These are phyloP conservation scores for Megaustenia siamemsis DNA, from an alignment of 2,888 invertebrate species.

Conservation along the genomic window DNA sequence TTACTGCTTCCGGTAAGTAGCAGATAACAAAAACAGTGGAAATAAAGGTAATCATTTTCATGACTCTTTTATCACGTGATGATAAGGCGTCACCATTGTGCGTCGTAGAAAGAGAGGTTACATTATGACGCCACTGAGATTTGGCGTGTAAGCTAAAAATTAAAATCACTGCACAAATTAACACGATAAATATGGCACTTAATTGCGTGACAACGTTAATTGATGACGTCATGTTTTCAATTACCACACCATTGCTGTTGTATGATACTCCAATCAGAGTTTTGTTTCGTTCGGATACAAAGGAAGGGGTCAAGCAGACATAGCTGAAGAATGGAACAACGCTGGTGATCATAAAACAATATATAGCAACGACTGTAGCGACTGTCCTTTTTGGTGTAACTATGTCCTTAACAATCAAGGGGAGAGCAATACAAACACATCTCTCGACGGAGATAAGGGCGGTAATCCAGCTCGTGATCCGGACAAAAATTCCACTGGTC, in stretches of 20 bases:
- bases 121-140: constrained; percentile 7
- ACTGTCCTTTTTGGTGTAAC: too few relatives aligned
- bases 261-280: not conserved
- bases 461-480: too few relatives aligned
- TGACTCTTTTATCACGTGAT: not conserved
- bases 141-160: not conserved
- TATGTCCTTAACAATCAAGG: too few relatives aligned
- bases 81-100: not conserved
- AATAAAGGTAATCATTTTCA: constrained; percentile 29
- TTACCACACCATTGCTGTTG: not conserved
- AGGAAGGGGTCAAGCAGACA: not conserved
- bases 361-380: not conserved
- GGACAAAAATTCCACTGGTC: too few relatives aligned
- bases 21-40: constrained; percentile 16
- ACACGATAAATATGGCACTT: not conserved
- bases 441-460: too few relatives aligned
- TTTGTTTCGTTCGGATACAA: not conserved
- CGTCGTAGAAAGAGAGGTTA: not conserved
- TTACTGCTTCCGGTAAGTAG: constrained; percentile 18
- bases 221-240: not conserved
- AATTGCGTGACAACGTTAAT: not conserved
- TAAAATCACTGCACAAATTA: not conserved
- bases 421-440: too few relatives aligned
- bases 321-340: not conserved
- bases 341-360: not conserved